Percentiles rank a stretch among this genome's conserved stretches.
Conservation (phyloP, 2,797 vertebrate genomes). For the Brachyrhaphis roseni region DNA sequence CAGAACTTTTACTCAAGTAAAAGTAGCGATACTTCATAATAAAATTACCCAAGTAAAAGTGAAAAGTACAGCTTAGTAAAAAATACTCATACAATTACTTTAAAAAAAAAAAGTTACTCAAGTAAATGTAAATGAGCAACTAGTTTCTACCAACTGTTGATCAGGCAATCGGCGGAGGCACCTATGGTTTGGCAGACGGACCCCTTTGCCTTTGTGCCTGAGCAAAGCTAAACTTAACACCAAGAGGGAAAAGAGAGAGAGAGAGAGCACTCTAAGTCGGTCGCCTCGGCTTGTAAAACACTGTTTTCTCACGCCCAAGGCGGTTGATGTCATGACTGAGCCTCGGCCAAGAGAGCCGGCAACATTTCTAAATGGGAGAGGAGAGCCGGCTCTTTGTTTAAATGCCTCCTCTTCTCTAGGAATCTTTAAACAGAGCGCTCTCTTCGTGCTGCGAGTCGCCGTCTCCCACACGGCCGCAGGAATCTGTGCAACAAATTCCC, state of each 20-base stretch:
- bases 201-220: constrained; percentile 51
- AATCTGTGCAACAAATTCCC: constrained; percentile 43
- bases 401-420: constrained; percentile 44
- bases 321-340: constrained; percentile 76
- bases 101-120: too few species aligned
- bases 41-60: too few species aligned
- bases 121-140: too few species aligned
- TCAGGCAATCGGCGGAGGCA: constrained; percentile 57
- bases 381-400: constrained; percentile 63
- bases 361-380: constrained; percentile 69
- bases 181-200: constrained; percentile 57
- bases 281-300: constrained; percentile 69
- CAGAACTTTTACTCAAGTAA: too few species aligned
- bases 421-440: constrained; percentile 57
- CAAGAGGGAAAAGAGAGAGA: constrained; percentile 16
- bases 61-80: too few species aligned
- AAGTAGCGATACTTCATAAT: too few species aligned
- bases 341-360: constrained; percentile 66
- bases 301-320: constrained; percentile 78
- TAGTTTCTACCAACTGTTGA: constrained; percentile 24
- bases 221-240: constrained; percentile 69
- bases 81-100: too few species aligned
- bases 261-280: constrained; percentile 29
- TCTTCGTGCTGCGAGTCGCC: constrained; percentile 28
- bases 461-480: constrained; percentile 14